phyloP scores from a whole-genome alignment of 2,888 invertebrate genomes.

The Eilema depressum region DNA sequence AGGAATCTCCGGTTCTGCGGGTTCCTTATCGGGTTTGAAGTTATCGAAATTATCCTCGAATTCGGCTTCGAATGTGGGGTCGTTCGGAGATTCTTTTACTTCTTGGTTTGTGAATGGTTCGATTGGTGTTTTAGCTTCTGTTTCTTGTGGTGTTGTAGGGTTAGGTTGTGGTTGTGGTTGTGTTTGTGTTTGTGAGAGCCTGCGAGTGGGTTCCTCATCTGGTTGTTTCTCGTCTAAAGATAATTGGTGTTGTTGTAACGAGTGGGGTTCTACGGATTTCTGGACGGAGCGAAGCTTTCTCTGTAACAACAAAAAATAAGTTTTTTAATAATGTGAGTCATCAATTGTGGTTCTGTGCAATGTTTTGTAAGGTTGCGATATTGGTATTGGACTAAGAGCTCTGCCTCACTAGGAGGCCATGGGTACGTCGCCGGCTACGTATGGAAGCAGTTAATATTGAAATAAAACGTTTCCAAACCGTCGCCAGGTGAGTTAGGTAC shows the following conservation, averaged over 20 bases:
- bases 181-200: conserved; percentile 58
- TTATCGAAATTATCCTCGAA: conserved; percentile 74
- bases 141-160: conserved; percentile 49
- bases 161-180: conserved; percentile 39
- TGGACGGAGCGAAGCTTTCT: conserved; percentile 90
- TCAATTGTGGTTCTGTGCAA: too few relatives aligned
- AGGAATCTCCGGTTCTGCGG: conserved; percentile 59
- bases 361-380: too few relatives aligned
- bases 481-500: too few relatives aligned
- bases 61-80: conserved; percentile 70
- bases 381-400: too few relatives aligned
- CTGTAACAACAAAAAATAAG: conserved; percentile 72
- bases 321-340: neutral
- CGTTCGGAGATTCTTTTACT: conserved; percentile 59
- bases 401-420: too few relatives aligned
- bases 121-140: conserved; percentile 54
- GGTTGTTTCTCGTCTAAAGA: conserved; percentile 75
- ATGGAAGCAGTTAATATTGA: too few relatives aligned
- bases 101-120: conserved; percentile 53
- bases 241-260: conserved; percentile 67
- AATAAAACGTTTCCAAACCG: too few relatives aligned
- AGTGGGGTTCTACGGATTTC: conserved; percentile 83
- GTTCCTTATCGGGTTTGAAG: conserved; percentile 63
- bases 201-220: conserved; percentile 65
- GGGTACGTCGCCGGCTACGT: too few relatives aligned